Base-by-base conservation (phyloP, 2,888 invertebrate genomes). In the Scaptomyza caliginosa region DNA sequence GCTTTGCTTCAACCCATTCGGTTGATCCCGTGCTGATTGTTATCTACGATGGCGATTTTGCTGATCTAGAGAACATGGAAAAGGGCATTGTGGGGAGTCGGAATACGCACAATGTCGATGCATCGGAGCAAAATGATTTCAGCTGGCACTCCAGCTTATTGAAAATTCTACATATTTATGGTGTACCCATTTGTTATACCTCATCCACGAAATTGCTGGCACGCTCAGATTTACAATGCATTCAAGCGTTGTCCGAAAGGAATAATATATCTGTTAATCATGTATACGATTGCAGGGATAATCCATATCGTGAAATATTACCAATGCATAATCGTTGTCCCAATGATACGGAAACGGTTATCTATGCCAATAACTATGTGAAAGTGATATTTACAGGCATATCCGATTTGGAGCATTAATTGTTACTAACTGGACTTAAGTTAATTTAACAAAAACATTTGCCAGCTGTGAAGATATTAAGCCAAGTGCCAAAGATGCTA, bases 1-100 rank as follows among this genome's bases (percentile, higher is more conserved):
- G 76, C 8, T 90, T 82, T 26, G 51, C 54, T 0, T 40, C 42
- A n/a, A 8, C 51, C 0, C 24, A 32, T 32, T 43, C 54, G 10
- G 49, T 83, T 0, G 58, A 73, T 26, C 84, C 89, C 0, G 64
- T 74, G 2, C 11, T 90, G 43, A 81, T 90, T 30, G 76, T 78
- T 1, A 74, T 82, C 1, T 90, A 78, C 19, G 86, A 90, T 66
- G 88, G 89, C 36, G 90, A 90, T 2, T 90, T 90, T 38, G 80
- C 78, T 0, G 80, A 79, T 19, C 26, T 64, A 11, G 45, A 26
- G 2, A 43, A 34, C 2, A 7, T 63, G 2, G 30, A 28, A 4
- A 36, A 51, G n/a, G 13, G 45, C 11, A 6, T 59, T 2, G 36
- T 46, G 1, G 19, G 43, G 6, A 43, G 19, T 4, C 19, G 10